These are phyloP conservation scores for Drosophila nigrodunni DNA, from an alignment of 1,140 invertebrate genomes.

Conservation along the genomic window DNA sequence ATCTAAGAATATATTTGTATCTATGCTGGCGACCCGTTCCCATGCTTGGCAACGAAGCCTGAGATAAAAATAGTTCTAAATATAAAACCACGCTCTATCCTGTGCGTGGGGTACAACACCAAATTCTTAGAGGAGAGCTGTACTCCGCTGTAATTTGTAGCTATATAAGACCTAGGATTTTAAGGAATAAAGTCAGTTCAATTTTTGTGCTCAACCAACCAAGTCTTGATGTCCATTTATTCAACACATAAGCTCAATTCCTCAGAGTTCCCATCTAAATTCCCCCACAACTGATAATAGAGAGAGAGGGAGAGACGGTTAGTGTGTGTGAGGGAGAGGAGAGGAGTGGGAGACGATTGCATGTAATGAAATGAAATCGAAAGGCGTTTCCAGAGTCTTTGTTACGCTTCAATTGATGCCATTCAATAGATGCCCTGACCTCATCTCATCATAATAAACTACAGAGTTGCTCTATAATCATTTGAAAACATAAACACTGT, in stretches of 20 bases:
- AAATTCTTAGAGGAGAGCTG: no score
- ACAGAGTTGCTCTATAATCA: constrained; percentile 3
- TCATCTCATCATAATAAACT: constrained; percentile 11
- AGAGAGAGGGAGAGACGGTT: background rate
- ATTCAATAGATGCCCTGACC: constrained; percentile 23
- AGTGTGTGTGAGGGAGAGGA: background rate
- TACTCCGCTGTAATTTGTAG: no score
- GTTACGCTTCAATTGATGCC: constrained; percentile 42
- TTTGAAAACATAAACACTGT: background rate
- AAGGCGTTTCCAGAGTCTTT: constrained; percentile 55
- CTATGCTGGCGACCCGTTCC: no score
- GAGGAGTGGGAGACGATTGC: background rate
- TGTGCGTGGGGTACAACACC: no score
- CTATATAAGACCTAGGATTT: no score
- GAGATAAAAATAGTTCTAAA: no score
- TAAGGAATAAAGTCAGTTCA: no score
- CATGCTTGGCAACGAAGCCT: no score
- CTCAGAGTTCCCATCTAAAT: background rate
- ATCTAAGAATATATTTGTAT: no score
- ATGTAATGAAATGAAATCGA: constrained; percentile 62
- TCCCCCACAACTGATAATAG: background rate
- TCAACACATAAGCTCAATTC: constrained; percentile 16
- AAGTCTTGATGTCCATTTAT: no score
- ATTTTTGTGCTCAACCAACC: no score
- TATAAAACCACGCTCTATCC: no score